Conservation (phyloP, 2,797 vertebrate genomes). For the Typhlichthys eigenmanni region DNA sequence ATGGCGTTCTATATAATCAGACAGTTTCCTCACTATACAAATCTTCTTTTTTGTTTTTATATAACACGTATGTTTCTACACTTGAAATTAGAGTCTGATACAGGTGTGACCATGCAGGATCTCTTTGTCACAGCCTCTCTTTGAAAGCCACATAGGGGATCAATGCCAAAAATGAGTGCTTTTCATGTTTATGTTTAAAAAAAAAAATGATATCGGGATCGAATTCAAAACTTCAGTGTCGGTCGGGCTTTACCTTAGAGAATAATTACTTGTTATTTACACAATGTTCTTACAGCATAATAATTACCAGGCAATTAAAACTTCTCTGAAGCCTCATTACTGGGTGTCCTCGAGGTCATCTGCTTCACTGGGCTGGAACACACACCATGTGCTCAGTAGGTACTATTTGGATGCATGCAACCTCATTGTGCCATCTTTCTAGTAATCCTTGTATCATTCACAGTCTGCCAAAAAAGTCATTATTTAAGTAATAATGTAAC, state of each 20-base stretch:
- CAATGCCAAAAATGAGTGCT: too few relatives aligned
- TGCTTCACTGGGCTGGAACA: constrained; percentile 54
- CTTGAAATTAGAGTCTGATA: too few relatives aligned
- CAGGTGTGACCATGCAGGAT: too few relatives aligned
- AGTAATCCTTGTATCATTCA: neutral
- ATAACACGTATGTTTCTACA: too few relatives aligned
- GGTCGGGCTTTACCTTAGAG: constrained; percentile 17
- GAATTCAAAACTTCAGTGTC: too few relatives aligned
- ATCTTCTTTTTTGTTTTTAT: too few relatives aligned
- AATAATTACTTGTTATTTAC: constrained; percentile 68
- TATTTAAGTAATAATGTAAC: neutral
- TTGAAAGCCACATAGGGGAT: too few relatives aligned
- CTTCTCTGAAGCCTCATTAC: constrained; percentile 72
- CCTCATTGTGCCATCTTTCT: constrained; percentile 16
- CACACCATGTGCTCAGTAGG: constrained; percentile 33
- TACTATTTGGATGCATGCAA: constrained; percentile 16
- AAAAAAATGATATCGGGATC: too few relatives aligned
- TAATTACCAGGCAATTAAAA: constrained; percentile 77
- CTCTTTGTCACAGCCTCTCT: too few relatives aligned
- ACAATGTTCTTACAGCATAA: constrained; percentile 70
- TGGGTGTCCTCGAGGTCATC: constrained; percentile 65
- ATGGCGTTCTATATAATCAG: constrained; percentile 52
- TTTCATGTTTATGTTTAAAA: too few relatives aligned
- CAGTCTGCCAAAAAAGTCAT: neutral
- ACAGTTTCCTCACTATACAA: too few relatives aligned